Evolutionary conservation across 2,888 invertebrate genomes (phyloP), one percentile per base, ranked within the genome.

Genomic region (Tipula confusa): DNA sequence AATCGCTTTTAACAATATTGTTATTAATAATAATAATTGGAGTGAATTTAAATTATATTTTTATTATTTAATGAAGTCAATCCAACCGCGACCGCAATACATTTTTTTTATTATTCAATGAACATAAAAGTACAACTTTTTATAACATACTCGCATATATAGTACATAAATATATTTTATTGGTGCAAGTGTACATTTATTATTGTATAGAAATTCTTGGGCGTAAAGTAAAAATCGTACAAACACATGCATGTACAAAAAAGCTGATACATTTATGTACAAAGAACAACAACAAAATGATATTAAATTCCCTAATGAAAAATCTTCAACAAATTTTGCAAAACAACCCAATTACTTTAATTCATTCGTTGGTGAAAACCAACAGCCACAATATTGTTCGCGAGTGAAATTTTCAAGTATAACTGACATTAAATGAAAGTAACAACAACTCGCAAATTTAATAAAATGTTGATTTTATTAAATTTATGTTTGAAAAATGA

Each of bases 331-430:
- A 64, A n/a, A n/a, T n/a, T 24, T 64, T 3, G 18, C 64, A 64
- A 64, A 64, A 64, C 64, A 64, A 64, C 64, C 64, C 64, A 64
- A 64, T 64, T 64, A 64, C 64, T 64, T 64, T 64, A 18, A 24
- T 64, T 64, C 64, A 9, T 24, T 64, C 24, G 2, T 24, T 24
- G 64, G 9, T 64, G 24, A 24, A 64, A 64, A 24, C 2, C 64
- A 18, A 64, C 64, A 64, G 11, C 64, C n/a, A n/a, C n/a, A n/a
- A n/a, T n/a, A n/a, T n/a, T n/a, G n/a, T n/a, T n/a, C n/a, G n/a
- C n/a, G n/a, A 64, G 24, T 24, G 9, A 64, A 64, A 24, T 2
- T 18, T 64, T 24, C 64, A 64, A 48, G 18, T 48, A n/a, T n/a
- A 48, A 18, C 48, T 18, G 64, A 64, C 24, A 13, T 64, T 64